phyloP scores from a whole-genome alignment of 2,797 vertebrate species.

The Knipowitschia caucasica region DNA sequence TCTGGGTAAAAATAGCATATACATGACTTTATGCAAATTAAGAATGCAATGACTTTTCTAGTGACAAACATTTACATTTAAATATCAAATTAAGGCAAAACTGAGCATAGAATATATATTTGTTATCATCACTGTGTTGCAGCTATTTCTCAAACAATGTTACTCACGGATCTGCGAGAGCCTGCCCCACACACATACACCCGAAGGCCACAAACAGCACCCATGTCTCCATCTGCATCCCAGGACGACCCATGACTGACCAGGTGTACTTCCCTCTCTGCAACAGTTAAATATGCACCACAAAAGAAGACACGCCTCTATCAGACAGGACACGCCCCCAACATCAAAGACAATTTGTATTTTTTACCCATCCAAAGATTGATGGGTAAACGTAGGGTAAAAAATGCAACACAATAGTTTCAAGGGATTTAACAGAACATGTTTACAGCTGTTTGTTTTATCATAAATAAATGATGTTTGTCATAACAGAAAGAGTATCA shows the following conservation, averaged over 20 bases:
- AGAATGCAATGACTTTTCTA: too few species aligned
- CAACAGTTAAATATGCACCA: constrained; percentile 27
- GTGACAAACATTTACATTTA: too few species aligned
- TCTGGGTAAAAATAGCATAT: too few species aligned
- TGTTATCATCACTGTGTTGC: background rate
- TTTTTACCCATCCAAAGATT: background rate
- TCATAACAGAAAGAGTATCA: too few species aligned
- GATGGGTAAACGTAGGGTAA: background rate
- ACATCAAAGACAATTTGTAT: background rate
- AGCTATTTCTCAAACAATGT: background rate
- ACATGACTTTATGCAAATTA: too few species aligned
- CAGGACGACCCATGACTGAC: constrained; percentile 41
- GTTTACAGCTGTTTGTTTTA: too few species aligned
- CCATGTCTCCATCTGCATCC: constrained; percentile 39
- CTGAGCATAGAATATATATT: background rate
- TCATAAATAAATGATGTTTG: too few species aligned
- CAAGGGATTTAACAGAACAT: too few species aligned
- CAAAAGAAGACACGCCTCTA: constrained; percentile 2
- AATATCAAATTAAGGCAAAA: too few species aligned
- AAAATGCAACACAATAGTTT: background rate
- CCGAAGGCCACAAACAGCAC: constrained; percentile 34
- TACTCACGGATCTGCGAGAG: constrained; percentile 51
- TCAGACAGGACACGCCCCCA: background rate
- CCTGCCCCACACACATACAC: constrained; percentile 24
- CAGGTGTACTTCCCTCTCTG: background rate